A percentile compares a stretch with the other conserved stretches of the same genome.
phyloP scores from a whole-genome alignment of 2,797 vertebrate species.

The Phalloptychus januarius region DNA sequence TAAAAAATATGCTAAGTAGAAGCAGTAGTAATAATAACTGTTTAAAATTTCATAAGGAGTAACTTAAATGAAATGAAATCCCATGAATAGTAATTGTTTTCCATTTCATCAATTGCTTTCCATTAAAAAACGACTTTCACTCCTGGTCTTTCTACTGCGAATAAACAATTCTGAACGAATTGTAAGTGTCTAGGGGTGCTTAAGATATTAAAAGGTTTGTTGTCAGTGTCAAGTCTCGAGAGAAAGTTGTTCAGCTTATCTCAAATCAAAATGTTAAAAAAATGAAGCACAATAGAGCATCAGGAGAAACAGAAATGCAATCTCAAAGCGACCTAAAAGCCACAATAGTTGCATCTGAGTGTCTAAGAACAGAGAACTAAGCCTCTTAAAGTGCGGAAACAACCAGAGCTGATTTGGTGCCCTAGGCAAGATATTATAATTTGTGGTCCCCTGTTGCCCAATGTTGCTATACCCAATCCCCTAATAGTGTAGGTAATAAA shows the following conservation, averaged over 20 bases:
- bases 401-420: background rate
- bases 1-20: constrained; percentile 4
- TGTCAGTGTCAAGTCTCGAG: background rate
- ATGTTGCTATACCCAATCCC: background rate
- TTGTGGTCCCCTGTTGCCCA: background rate
- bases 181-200: background rate
- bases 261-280: background rate
- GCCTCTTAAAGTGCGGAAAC: background rate
- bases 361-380: background rate
- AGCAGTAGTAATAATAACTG: constrained; percentile 3
- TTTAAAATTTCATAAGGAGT: constrained; percentile 8
- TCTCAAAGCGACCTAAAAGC: background rate
- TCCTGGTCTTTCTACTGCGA: background rate
- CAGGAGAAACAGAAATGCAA: background rate
- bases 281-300: background rate
- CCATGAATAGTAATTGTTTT: background rate
- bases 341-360: background rate
- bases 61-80: background rate
- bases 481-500: background rate
- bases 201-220: constrained; percentile 3
- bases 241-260: background rate
- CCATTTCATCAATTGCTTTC: background rate
- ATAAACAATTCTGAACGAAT: background rate
- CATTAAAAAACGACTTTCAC: background rate
- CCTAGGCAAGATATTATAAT: background rate